phyloP scores from a whole-genome alignment of 2,797 vertebrate species.

The Hoplostethus atlanticus region DNA sequence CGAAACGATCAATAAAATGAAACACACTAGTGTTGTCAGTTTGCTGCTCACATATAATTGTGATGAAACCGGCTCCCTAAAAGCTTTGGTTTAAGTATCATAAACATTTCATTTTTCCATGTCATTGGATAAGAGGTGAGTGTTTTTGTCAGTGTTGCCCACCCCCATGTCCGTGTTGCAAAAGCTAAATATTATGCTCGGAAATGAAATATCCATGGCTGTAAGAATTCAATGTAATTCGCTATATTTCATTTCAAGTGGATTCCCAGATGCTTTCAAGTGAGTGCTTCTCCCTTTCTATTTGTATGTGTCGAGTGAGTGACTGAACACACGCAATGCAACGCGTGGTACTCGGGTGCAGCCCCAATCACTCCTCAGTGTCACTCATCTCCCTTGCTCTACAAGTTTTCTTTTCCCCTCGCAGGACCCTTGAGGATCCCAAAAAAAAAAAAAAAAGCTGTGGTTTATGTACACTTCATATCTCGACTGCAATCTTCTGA shows the following conservation, averaged over 20 bases:
- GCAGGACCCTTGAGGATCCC: constrained; percentile 58
- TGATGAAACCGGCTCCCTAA: neutral
- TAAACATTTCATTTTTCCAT: neutral
- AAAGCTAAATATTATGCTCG: constrained; percentile 27
- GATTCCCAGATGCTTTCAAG: constrained; percentile 64
- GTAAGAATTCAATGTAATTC: constrained; percentile 67
- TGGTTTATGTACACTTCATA: constrained; percentile 79
- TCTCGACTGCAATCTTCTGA: constrained; percentile 67
- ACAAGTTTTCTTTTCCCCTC: constrained; percentile 47
- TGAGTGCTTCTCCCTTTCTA: constrained; percentile 43
- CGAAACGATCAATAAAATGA: neutral
- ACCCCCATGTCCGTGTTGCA: constrained; percentile 15
- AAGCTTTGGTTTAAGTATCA: too few relatives aligned
- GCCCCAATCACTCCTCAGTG: constrained; percentile 62
- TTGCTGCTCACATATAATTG: neutral
- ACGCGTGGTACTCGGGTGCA: constrained; percentile 41
- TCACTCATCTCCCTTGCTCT: constrained; percentile 73
- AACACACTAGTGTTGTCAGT: neutral
- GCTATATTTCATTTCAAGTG: constrained; percentile 64
- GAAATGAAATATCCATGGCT: constrained; percentile 66
- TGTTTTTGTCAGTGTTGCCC: constrained; percentile 19
- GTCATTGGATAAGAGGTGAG: constrained; percentile 16
- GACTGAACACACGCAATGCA: constrained; percentile 46
- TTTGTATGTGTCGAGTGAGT: constrained; percentile 62
- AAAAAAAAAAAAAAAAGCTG: constrained; percentile 50